These are phyloP conservation scores for Hemibagrus guttatus DNA, from an alignment of 2,797 vertebrate species.

Conservation along the genomic window DNA sequence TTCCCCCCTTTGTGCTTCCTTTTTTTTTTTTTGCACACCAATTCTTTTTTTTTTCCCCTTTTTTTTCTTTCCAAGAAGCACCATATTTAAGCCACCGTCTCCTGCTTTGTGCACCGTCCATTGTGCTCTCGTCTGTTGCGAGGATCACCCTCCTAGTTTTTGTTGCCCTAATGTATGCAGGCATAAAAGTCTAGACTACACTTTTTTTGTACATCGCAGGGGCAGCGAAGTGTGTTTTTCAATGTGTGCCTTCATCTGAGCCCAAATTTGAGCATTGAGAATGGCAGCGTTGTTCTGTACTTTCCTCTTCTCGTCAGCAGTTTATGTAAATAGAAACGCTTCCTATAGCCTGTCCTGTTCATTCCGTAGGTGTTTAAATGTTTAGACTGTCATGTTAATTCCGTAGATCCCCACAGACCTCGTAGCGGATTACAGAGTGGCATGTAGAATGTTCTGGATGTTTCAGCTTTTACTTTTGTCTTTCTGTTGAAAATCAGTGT, in stretches of 20 bases:
- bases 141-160: slow-evolving; percentile 77
- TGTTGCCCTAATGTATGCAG: slow-evolving; percentile 85
- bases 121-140: slow-evolving; percentile 77
- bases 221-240: slow-evolving; percentile 69
- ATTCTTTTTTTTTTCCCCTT: slow-evolving; percentile 32
- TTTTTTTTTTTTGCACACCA: slow-evolving; percentile 41
- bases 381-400: slow-evolving; percentile 52
- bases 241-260: slow-evolving; percentile 58
- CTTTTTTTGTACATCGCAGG: slow-evolving; percentile 73
- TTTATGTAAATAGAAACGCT: slow-evolving; percentile 60
- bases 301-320: neutral
- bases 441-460: neutral
- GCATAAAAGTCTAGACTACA: slow-evolving; percentile 85
- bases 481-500: neutral
- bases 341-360: slow-evolving; percentile 61
- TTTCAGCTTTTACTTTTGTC: neutral
- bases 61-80: slow-evolving; percentile 76
- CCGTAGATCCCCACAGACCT: slow-evolving; percentile 3
- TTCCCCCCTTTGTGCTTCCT: slow-evolving; percentile 71
- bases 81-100: slow-evolving; percentile 78
- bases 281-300: neutral
- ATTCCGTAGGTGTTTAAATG: slow-evolving; percentile 53
- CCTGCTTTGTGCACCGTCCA: slow-evolving; percentile 74
- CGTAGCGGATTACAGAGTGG: slow-evolving; percentile 7
- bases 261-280: neutral